Percentiles rank a stretch among this genome's conserved stretches.
Evolutionary conservation across 1,140 invertebrate species (phyloP).

Genomic region (Parapsyche elsis): DNA sequence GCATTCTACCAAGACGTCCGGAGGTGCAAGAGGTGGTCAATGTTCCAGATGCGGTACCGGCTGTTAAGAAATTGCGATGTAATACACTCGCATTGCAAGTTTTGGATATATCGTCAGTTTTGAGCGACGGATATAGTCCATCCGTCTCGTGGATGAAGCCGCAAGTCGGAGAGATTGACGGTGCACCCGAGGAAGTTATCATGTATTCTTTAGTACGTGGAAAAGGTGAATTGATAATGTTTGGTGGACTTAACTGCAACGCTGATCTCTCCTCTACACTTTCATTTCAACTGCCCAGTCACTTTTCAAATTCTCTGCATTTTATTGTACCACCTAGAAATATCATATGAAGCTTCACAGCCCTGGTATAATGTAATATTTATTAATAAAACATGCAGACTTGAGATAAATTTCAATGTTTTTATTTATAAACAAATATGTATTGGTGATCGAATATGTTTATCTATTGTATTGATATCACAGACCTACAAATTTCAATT

Average conservation of each 20-base stretch:
- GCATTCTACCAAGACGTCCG: conserved; percentile 61
- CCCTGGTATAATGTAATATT: too few relatives aligned
- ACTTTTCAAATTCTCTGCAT: conserved; percentile 82
- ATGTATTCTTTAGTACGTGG: conserved; percentile 90
- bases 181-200: conserved; percentile 88
- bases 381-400: too few relatives aligned
- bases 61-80: conserved; percentile 65
- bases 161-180: conserved; percentile 68
- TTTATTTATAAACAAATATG: too few relatives aligned
- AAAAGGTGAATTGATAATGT: conserved; percentile 92
- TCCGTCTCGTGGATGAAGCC: conserved; percentile 82
- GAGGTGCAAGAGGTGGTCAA: conserved; percentile 57
- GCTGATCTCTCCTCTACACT: conserved; percentile 59
- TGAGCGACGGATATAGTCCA: conserved; percentile 71
- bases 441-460: too few relatives aligned
- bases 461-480: too few relatives aligned
- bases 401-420: too few relatives aligned
- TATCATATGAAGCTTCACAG: conserved; percentile 70
- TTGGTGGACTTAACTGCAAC: conserved; percentile 91
- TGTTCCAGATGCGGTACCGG: conserved; percentile 60
- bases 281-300: conserved; percentile 64
- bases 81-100: conserved; percentile 85
- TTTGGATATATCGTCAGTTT: conserved; percentile 82
- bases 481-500: too few relatives aligned
- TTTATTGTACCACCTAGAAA: conserved; percentile 81